These are phyloP conservation scores for Laterallus jamaicensis DNA, from an alignment of 2,113 vertebrate genomes.

Conservation along the genomic window DNA sequence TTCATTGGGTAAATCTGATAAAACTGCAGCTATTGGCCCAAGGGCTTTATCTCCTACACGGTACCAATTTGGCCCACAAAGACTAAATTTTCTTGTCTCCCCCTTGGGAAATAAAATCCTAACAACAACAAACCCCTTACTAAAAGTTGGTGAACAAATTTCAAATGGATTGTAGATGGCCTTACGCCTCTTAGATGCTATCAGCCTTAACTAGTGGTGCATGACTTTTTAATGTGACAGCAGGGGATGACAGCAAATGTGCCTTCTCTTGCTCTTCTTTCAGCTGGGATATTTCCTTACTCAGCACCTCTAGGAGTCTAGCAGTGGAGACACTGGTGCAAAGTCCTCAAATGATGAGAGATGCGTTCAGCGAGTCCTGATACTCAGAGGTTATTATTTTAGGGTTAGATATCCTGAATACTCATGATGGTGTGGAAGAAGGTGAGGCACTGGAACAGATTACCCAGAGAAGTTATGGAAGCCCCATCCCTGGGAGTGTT, in stretches of 20 bases:
- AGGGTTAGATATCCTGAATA: not conserved
- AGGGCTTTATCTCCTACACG: not conserved
- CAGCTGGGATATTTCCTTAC: not conserved
- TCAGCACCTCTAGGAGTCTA: not conserved
- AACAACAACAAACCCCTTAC: not conserved
- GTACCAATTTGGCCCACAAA: not conserved
- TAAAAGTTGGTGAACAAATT: not conserved
- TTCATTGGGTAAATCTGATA: not conserved
- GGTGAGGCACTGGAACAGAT: no score
- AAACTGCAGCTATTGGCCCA: not conserved
- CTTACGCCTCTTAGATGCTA: not conserved
- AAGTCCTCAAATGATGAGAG: not conserved
- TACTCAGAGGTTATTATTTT: not conserved
- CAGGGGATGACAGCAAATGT: not conserved
- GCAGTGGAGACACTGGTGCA: not conserved
- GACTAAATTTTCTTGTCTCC: not conserved
- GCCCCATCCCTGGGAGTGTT: no score
- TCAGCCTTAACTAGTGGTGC: not conserved
- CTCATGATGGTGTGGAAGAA: not conserved
- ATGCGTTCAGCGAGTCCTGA: not conserved
- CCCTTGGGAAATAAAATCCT: not conserved
- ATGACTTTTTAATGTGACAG: not conserved
- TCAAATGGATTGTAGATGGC: not conserved
- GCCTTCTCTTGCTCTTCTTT: constrained; percentile 10
- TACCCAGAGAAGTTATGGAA: no score